These are phyloP conservation scores for Paratilapia polleni DNA, from an alignment of 2,113 vertebrate genomes.

Conservation along the genomic window DNA sequence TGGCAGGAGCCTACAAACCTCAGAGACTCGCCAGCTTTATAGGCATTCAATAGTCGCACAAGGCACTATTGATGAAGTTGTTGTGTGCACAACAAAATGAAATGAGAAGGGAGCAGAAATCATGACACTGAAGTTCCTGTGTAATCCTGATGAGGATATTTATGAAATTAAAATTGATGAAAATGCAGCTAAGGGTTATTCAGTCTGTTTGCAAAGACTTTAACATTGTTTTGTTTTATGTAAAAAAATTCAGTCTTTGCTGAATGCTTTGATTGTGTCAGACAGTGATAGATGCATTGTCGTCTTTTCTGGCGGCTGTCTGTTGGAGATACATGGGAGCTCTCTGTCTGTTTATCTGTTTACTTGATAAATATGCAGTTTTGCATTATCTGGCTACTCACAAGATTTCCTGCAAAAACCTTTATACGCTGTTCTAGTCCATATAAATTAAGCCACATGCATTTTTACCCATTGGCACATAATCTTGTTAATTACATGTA, in stretches of 20 bases:
- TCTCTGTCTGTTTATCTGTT: slow-evolving; percentile 15
- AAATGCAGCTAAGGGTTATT: slow-evolving; percentile 20
- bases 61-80: slow-evolving; percentile 73
- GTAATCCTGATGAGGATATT: slow-evolving; percentile 43
- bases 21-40: slow-evolving; percentile 61
- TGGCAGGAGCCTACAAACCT: slow-evolving; percentile 67
- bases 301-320: slow-evolving; percentile 43
- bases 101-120: slow-evolving; percentile 45
- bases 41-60: slow-evolving; percentile 74
- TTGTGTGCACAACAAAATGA: slow-evolving; percentile 65
- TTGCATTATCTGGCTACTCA: neutral
- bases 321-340: slow-evolving; percentile 23
- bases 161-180: slow-evolving; percentile 57
- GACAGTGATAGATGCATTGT: slow-evolving; percentile 41
- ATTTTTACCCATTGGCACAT: slow-evolving; percentile 31
- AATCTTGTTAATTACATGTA: slow-evolving; percentile 69
- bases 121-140: slow-evolving; percentile 17
- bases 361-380: slow-evolving; percentile 5
- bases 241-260: slow-evolving; percentile 17
- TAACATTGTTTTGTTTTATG: slow-evolving; percentile 10
- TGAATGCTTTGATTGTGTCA: slow-evolving; percentile 6
- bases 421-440: neutral
- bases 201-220: slow-evolving; percentile 17
- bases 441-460: slow-evolving; percentile 20
- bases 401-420: neutral